These are phyloP conservation scores for Cancer borealis DNA, from an alignment of 2,888 invertebrate species.

Conservation along the genomic window DNA sequence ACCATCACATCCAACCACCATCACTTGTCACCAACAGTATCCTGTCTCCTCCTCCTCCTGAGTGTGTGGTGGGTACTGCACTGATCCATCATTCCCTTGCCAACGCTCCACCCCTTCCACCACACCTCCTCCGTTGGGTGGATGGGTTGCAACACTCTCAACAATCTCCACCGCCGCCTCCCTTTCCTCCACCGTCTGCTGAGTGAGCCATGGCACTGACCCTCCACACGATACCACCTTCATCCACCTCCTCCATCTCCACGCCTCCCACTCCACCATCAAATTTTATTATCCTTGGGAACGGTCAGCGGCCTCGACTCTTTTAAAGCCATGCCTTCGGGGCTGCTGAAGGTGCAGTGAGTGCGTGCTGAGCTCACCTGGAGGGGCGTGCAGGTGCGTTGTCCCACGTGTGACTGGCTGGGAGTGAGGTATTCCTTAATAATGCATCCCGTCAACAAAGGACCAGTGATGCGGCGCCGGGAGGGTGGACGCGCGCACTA, in stretches of 20 bases:
- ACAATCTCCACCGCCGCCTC: background rate
- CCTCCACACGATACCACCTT: background rate
- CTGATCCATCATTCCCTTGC: background rate
- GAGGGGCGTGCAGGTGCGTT: background rate
- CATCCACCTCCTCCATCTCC: background rate
- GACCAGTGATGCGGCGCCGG: conserved; percentile 37
- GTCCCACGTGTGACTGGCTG: background rate
- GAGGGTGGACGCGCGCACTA: conserved; percentile 22
- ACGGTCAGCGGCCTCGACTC: conserved; percentile 28
- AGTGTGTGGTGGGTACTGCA: background rate
- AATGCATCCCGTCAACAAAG: conserved; percentile 23
- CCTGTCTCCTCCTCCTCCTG: background rate
- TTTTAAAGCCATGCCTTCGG: background rate
- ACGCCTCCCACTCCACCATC: conserved; percentile 14
- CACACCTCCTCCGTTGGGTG: background rate
- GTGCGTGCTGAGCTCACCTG: background rate
- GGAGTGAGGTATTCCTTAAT: conserved; percentile 27
- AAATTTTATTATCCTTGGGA: background rate
- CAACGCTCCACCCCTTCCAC: background rate
- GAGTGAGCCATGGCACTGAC: background rate
- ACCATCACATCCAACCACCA: background rate
- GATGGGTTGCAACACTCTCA: background rate
- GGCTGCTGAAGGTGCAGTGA: background rate
- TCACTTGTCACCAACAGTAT: too few relatives aligned
- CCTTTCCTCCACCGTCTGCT: background rate